A percentile compares a stretch with the other conserved stretches of the same genome.
Conservation (phyloP, 2,888 invertebrate genomes). For the Dicycla oo region DNA sequence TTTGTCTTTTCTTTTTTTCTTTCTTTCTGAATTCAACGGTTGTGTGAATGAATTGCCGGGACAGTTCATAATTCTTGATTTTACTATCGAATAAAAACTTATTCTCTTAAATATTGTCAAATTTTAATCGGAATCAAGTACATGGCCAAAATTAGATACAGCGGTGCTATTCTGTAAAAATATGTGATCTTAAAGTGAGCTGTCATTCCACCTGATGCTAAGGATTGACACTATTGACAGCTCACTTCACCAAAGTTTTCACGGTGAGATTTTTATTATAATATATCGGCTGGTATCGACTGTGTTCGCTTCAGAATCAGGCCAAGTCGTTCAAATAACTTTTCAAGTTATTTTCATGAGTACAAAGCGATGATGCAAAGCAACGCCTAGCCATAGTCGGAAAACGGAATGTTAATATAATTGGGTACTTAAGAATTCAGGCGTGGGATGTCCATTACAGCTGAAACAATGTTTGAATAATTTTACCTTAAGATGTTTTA, state of each 20-base stretch:
- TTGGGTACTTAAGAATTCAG: constrained; percentile 24
- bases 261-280: no score
- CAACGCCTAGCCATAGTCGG: neutral
- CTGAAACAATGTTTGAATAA: constrained; percentile 35
- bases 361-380: neutral
- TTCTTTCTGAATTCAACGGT: no score
- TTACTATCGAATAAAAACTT: neutral
- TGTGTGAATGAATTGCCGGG: no score
- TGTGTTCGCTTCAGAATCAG: neutral
- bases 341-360: constrained; percentile 11
- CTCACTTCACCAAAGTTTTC: no score
- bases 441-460: constrained; percentile 22
- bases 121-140: neutral
- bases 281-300: no score
- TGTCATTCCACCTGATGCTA: no score
- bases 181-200: no score
- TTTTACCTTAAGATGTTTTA: constrained; percentile 18
- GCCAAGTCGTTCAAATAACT: neutral
- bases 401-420: constrained; percentile 26
- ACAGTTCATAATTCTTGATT: neutral
- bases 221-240: no score
- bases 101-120: neutral
- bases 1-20: no score
- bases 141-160: neutral
- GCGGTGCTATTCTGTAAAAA: no score